Evolutionary conservation across 2,888 invertebrate genomes (phyloP).

Genomic region (Agrochola macilenta): DNA sequence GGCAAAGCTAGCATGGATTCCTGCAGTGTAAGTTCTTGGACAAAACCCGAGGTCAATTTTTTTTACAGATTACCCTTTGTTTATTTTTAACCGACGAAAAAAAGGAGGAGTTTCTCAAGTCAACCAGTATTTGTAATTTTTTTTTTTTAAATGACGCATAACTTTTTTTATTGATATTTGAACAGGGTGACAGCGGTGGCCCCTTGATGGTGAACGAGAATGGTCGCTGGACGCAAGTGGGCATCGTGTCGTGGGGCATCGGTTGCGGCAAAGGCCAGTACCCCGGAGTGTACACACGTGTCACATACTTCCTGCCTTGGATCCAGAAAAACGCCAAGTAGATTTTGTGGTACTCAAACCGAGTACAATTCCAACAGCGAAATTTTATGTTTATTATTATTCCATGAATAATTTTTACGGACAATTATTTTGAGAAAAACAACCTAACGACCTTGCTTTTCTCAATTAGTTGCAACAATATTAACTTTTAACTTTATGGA

Average conservation of each 20-base stretch:
- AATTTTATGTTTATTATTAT: constrained; percentile 59
- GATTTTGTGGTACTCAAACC: constrained; percentile 15
- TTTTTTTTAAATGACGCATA: too few relatives aligned
- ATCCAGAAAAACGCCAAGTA: constrained; percentile 95
- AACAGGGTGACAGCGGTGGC: constrained; percentile 96
- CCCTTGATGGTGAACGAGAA: constrained; percentile 95
- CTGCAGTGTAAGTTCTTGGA: constrained; percentile 93
- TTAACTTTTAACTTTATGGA: constrained; percentile 60
- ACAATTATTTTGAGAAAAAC: constrained; percentile 89
- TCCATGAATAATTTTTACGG: constrained; percentile 64
- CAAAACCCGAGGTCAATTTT: not conserved
- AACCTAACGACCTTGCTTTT: constrained; percentile 85
- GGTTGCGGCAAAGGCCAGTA: constrained; percentile 97
- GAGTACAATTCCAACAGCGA: constrained; percentile 28
- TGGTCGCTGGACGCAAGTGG: constrained; percentile 95
- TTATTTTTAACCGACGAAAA: not conserved
- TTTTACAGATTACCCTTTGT: not conserved
- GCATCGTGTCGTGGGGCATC: constrained; percentile 97
- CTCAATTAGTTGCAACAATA: constrained; percentile 83
- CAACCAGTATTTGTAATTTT: too few relatives aligned
- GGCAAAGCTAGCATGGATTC: constrained; percentile 96
- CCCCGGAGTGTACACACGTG: constrained; percentile 97
- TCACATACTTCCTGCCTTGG: constrained; percentile 96
- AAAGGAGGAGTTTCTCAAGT: too few relatives aligned
- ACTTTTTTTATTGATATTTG: not conserved